Percentiles rank a stretch among this genome's conserved stretches.
Evolutionary conservation across 2,888 invertebrate genomes (phyloP).

Genomic region (Caenorhabditis sp.): DNA sequence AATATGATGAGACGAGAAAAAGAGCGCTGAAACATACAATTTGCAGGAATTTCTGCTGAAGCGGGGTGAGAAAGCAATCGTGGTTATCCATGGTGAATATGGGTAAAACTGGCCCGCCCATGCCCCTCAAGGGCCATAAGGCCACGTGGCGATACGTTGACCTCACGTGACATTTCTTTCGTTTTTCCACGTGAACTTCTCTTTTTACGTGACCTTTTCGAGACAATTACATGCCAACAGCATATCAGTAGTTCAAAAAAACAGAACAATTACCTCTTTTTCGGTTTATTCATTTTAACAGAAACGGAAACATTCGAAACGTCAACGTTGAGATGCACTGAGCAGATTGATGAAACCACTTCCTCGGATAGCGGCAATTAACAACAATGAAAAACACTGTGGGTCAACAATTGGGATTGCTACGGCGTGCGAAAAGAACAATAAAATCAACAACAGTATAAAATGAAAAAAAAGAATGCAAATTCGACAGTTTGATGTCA

Average conservation of each 20-base stretch:
- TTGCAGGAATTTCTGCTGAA: slow-evolving; percentile 47
- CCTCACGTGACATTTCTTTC: slow-evolving; percentile 15
- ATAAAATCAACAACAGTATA: slow-evolving; percentile 41
- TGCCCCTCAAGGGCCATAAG: not conserved
- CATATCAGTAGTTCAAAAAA: not conserved
- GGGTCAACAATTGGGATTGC: slow-evolving; percentile 39
- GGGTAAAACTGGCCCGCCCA: not conserved
- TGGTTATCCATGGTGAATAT: slow-evolving; percentile 35
- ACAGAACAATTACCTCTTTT: slow-evolving; percentile 5
- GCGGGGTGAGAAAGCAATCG: slow-evolving; percentile 49
- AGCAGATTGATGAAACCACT: slow-evolving; percentile 8
- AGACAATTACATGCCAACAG: not conserved
- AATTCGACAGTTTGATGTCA: slow-evolving; percentile 26
- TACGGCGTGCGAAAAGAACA: slow-evolving; percentile 26
- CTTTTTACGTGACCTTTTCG: not conserved
- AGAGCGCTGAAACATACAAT: slow-evolving; percentile 32
- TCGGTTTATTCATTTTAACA: slow-evolving; percentile 13
- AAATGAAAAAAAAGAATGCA: slow-evolving; percentile 1
- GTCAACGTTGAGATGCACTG: not conserved
- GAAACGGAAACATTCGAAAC: not conserved
- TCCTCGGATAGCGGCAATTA: slow-evolving; percentile 16
- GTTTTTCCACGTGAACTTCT: slow-evolving; percentile 12
- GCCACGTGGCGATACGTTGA: slow-evolving; percentile 35
- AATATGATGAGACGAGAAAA: not conserved
- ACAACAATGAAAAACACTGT: slow-evolving; percentile 39